Base-by-base conservation (phyloP, 2,113 vertebrate genomes). In the Salminus brasiliensis region DNA sequence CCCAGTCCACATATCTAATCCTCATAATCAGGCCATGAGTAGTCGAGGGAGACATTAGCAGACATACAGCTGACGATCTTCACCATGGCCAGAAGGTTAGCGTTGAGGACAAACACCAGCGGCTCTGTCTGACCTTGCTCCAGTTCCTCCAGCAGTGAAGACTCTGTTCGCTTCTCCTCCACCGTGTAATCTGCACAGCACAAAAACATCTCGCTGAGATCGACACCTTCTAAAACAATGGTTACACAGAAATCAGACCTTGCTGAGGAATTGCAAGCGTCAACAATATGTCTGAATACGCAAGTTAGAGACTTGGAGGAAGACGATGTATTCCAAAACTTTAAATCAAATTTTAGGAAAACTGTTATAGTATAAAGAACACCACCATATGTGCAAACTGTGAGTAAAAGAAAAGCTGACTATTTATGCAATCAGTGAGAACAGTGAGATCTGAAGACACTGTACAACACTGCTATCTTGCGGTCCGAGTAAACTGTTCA, bases 31-130 rank as follows among this genome's bases (percentile, higher is more conserved):
- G 66, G 27, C 25, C 41, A 36, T 47, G 57, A 63, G 36, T 30
- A 34, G 45, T 63, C 5, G 23, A 74, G 57, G 39, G 53, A 73
- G 53, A 49, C 21, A 57, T 12, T 41, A 32, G 41, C 16, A 25
- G 36, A 88, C 96, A 87, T 93, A 99, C 98, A 97, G 87, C 92
- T 94, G 83, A 95, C 87, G 60, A 97, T 86, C 85, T 94, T 96
- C 89, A 99, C 94, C 92, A 96, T 98, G 77, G 97, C 95, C 21
- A 99, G 94, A 5, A 99, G 92, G 85, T 99, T 99, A 76, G 96
- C 95, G 79, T 99, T 99, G 83, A 99, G 92, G 69, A 98, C 92
- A 87, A 99, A 99, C 72, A 95, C 97, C 88, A 98, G 79, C 3
- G 93, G 93, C 74, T 88, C 93, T 39, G 91, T 89, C 63, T 87